Evolutionary conservation across 1,140 invertebrate species (phyloP).

Genomic region (Cydia strobilella): DNA sequence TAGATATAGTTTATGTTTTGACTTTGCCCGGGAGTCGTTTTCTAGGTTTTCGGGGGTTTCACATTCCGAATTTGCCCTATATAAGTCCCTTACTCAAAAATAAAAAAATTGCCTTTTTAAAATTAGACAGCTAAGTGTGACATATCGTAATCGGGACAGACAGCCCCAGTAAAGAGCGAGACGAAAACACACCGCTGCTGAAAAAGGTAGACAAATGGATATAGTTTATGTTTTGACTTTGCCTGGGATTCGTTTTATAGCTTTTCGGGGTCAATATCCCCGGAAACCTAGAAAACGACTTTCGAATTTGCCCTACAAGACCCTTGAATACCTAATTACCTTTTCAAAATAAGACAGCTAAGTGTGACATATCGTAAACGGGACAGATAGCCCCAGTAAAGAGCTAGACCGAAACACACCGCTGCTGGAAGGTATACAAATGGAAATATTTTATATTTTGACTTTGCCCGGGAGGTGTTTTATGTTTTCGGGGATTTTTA

Average conservation of each 20-base stretch:
- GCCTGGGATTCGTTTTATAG: too few relatives aligned
- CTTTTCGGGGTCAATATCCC: too few relatives aligned
- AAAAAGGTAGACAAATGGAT: conserved; percentile 72
- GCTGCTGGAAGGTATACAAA: conserved; percentile 56
- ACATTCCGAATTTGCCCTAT: too few relatives aligned
- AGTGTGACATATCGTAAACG: conserved; percentile 41
- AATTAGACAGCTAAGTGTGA: too few relatives aligned
- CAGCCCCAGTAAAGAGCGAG: conserved; percentile 58
- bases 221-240: conserved; percentile 36
- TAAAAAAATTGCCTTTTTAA: not conserved
- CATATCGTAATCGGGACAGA: conserved; percentile 54
- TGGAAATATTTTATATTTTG: conserved; percentile 50
- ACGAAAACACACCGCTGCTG: conserved; percentile 58
- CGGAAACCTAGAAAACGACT: too few relatives aligned
- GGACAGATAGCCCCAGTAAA: conserved; percentile 61
- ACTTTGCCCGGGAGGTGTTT: too few relatives aligned
- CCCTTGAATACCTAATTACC: not conserved
- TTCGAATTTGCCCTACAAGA: too few relatives aligned
- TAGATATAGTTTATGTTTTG: conserved; percentile 52
- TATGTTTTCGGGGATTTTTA: too few relatives aligned
- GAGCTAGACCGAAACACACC: conserved; percentile 60
- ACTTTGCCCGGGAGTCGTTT: too few relatives aligned
- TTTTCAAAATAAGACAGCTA: too few relatives aligned
- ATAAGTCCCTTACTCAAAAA: too few relatives aligned
- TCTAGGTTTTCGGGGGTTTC: too few relatives aligned